Evolutionary conservation across 2,113 vertebrate species (phyloP).

Genomic region (Butorides virescens): DNA sequence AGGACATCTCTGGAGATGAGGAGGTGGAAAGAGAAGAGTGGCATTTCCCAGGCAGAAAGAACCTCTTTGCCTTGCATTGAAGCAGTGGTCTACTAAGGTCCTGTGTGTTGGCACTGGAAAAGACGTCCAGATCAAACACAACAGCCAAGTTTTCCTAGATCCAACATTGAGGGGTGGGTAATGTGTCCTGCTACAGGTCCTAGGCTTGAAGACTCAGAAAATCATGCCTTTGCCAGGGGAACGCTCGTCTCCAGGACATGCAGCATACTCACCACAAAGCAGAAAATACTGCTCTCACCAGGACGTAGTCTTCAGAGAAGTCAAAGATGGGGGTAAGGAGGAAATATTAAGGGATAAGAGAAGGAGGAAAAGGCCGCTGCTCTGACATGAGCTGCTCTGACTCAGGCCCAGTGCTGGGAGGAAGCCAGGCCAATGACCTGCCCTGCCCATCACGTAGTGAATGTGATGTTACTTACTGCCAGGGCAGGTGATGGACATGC

Average conservation of each 20-base stretch:
- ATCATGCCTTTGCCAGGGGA: fast-evolving
- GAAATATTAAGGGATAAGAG: background rate
- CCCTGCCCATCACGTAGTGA: background rate
- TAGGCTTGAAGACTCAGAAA: background rate
- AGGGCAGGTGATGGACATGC: background rate
- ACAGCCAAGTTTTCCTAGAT: background rate
- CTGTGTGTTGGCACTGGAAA: background rate
- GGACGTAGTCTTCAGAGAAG: background rate
- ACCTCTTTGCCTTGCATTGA: background rate
- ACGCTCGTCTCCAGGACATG: background rate
- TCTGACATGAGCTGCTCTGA: background rate
- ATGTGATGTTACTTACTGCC: background rate
- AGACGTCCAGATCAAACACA: background rate
- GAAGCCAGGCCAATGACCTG: background rate
- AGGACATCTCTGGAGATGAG: background rate
- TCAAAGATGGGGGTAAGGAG: background rate
- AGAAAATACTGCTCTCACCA: background rate
- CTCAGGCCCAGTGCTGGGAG: background rate
- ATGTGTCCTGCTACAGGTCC: background rate
- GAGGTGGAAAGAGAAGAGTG: background rate
- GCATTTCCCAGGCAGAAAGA: background rate
- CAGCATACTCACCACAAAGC: background rate
- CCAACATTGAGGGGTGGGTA: background rate
- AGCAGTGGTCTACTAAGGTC: background rate
- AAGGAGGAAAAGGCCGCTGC: background rate